phyloP scores from a whole-genome alignment of 2,797 vertebrate genomes.

The Neostethus bicornis region DNA sequence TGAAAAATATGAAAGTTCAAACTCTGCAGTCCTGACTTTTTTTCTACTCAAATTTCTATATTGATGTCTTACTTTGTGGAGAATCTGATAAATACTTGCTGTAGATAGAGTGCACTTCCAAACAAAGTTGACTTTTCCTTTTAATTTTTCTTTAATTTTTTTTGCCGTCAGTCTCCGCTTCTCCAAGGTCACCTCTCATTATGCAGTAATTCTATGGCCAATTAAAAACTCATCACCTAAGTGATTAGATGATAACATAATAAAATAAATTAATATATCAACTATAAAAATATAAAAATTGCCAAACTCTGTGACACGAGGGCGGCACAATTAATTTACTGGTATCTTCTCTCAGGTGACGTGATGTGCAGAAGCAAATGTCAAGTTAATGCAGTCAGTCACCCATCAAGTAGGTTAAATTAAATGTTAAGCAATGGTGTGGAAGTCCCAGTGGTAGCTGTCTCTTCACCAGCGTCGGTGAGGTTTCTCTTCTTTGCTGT shows the following conservation, averaged over 20 bases:
- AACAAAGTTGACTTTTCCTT: conserved; percentile 59
- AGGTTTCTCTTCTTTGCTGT: conserved; percentile 48
- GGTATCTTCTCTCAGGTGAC: conserved; percentile 38
- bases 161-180: conserved; percentile 49
- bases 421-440: conserved; percentile 52
- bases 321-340: conserved; percentile 50
- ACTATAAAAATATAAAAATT: conserved; percentile 32
- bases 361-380: conserved; percentile 56
- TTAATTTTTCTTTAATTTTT: conserved; percentile 37
- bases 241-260: conserved; percentile 58
- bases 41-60: conserved; percentile 51
- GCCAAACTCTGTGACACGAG: conserved; percentile 37
- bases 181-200: conserved; percentile 59
- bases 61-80: conserved; percentile 66
- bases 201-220: conserved; percentile 53
- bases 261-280: conserved; percentile 34
- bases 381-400: conserved; percentile 63
- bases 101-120: conserved; percentile 46
- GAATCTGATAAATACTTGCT: conserved; percentile 47
- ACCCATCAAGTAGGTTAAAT: conserved; percentile 67
- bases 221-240: conserved; percentile 68
- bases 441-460: conserved; percentile 66
- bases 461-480: conserved; percentile 37
- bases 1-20: conserved; percentile 52
- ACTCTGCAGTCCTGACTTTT: conserved; percentile 49